These are phyloP conservation scores for Notechis scutatus DNA, from an alignment of 2,113 vertebrate genomes.

Conservation along the genomic window DNA sequence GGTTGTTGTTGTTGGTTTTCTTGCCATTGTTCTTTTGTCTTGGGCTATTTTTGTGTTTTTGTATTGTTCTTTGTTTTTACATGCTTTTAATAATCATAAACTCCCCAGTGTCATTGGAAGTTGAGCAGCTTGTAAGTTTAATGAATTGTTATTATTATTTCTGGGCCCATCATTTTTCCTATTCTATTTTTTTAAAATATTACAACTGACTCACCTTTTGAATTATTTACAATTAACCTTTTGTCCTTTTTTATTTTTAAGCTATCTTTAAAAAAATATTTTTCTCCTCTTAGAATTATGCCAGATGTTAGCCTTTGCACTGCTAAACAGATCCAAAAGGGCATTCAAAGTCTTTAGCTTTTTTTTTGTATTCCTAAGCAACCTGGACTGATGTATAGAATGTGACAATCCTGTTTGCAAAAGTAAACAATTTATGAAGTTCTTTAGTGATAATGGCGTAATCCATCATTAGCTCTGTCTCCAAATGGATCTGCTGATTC, in stretches of 20 bases:
- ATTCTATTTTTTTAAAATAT: not conserved
- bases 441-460: not conserved
- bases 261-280: conserved; percentile 51
- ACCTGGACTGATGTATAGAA: not conserved
- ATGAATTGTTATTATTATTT: not conserved
- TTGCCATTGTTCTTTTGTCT: not conserved
- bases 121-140: not conserved
- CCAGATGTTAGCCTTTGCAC: conserved; percentile 31
- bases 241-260: not conserved
- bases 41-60: not conserved
- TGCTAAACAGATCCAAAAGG: conserved; percentile 30
- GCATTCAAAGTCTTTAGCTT: conserved; percentile 36
- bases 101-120: not conserved
- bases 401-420: not conserved
- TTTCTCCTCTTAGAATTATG: conserved; percentile 32
- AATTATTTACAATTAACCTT: not conserved
- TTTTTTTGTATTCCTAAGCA: conserved; percentile 33
- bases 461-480: conserved; percentile 44
- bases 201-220: not conserved
- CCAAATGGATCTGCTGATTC: conserved; percentile 57
- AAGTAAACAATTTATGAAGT: conserved; percentile 32
- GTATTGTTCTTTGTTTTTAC: not conserved
- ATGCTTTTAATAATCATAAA: not conserved
- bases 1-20: not conserved
- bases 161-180: not conserved